phyloP scores from a whole-genome alignment of 2,797 vertebrate species.

The Lagocephalus sceleratus region DNA sequence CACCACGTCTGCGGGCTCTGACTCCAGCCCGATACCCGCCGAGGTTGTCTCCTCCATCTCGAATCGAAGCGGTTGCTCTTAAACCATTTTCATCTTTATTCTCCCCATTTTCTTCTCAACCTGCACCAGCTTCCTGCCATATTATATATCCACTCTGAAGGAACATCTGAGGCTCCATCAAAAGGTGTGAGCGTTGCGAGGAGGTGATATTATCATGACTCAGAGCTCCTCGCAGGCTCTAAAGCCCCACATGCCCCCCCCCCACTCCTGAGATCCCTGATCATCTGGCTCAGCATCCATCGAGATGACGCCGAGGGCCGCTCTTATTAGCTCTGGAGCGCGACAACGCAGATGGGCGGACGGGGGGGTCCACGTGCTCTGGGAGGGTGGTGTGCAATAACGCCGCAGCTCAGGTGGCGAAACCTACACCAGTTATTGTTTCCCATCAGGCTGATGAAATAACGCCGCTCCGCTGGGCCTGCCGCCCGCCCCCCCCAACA shows the following conservation, averaged over 20 bases:
- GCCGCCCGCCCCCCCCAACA: slow-evolving; percentile 48
- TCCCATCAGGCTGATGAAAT: slow-evolving; percentile 69
- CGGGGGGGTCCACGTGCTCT: slow-evolving; percentile 55
- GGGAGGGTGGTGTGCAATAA: slow-evolving; percentile 57
- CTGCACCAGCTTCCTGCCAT: too few relatives aligned
- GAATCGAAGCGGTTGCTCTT: too few relatives aligned
- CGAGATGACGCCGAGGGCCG: slow-evolving; percentile 44
- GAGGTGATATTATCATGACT: slow-evolving; percentile 40
- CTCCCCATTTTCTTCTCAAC: too few relatives aligned
- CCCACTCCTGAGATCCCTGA: slow-evolving; percentile 28
- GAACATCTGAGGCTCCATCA: slow-evolving; percentile 14
- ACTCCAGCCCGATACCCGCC: too few relatives aligned
- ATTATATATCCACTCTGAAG: too few relatives aligned
- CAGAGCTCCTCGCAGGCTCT: slow-evolving; percentile 20
- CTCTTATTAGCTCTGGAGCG: slow-evolving; percentile 60
- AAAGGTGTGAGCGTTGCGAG: slow-evolving; percentile 26
- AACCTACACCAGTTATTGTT: slow-evolving; percentile 68
- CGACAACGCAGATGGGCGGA: slow-evolving; percentile 69
- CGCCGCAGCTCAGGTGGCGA: slow-evolving; percentile 68
- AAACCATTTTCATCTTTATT: too few relatives aligned
- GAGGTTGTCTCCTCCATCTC: too few relatives aligned
- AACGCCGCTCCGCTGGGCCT: slow-evolving; percentile 56
- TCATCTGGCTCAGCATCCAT: slow-evolving; percentile 50
- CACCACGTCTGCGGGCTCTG: too few relatives aligned
- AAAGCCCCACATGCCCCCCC: slow-evolving; percentile 12